A percentile compares a stretch with the other conserved stretches of the same genome.
Conservation (phyloP, 1,140 invertebrate species). For the Contarinia nasturtii region DNA sequence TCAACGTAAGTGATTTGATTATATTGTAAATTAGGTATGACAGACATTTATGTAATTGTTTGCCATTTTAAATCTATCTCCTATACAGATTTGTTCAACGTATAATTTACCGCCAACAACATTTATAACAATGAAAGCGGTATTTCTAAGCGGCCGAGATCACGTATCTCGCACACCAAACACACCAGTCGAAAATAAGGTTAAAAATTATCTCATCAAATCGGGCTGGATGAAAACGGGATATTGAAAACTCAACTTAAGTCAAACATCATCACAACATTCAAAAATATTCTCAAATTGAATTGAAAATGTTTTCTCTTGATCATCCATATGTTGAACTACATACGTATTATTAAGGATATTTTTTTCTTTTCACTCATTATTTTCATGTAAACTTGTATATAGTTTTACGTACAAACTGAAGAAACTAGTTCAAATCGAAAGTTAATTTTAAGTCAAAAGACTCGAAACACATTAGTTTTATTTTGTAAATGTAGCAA, state of each 20-base stretch:
- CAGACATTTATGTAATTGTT: no score
- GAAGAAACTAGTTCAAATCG: no score
- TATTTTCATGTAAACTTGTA: conserved; percentile 1
- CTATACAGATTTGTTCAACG: conserved; percentile 28
- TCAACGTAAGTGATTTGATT: conserved; percentile 13
- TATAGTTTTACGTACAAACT: no score
- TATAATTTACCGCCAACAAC: conserved; percentile 31
- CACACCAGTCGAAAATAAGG: conserved; percentile 15
- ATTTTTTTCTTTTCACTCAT: conserved; percentile 2
- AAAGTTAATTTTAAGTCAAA: no score
- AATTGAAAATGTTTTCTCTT: no score
- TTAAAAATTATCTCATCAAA: conserved; percentile 22
- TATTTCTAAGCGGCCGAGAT: conserved; percentile 20
- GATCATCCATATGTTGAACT: no score
- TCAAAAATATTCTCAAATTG: not conserved
- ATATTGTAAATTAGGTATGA: not conserved
- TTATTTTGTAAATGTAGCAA: no score
- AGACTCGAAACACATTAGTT: no score
- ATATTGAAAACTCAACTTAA: conserved; percentile 14
- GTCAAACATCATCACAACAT: not conserved
- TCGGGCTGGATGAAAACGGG: conserved; percentile 14
- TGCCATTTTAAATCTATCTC: conserved; percentile 2
- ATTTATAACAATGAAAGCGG: conserved; percentile 33
- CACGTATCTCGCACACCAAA: conserved; percentile 13
- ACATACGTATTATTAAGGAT: no score